Evolutionary conservation across 2,113 vertebrate genomes (phyloP), one percentile per base, ranked within the genome.

Genomic region (Oryzias curvinotus): DNA sequence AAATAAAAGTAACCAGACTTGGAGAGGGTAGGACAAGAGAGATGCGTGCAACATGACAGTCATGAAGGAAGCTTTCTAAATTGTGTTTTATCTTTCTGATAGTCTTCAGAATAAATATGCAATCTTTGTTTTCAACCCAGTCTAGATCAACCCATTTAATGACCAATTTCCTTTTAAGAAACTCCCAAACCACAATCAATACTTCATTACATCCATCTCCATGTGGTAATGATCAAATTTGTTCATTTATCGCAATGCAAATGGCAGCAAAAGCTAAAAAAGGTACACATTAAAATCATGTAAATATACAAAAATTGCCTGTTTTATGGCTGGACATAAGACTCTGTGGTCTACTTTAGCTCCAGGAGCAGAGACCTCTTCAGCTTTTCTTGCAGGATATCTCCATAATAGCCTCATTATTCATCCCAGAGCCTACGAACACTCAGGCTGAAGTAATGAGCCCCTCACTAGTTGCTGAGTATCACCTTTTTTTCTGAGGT

Each of bases 321-420:
- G 23, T 82, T 78, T 80, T 77, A 68, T 77, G 65, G 65, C 36
- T 46, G 60, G 55, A 72, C 68, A 87, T 78, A 64, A 49, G 52
- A 62, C 61, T 54, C 42, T 63, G 75, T 62, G 63, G 62, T 52
- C 59, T 77, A 69, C 73, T 71, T 75, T 54, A 70, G 77, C 66
- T 18, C 41, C 47, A 73, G 78, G 83, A 87, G 75, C 80, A 5
- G 57, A 86, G 80, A 81, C 71, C 73, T 76, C 78, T 68, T 56
- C 55, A 56, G 68, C 75, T 75, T 80, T 78, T 83, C 80, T 79
- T 81, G 57, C 66, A 70, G 78, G 79, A 85, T 85, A 87, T 91
- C 87, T 89, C 85, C 85, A 86, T 91, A 90, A 89, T 87, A 84
- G 85, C 75, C 86, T 91, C 89, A 90, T 92, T 92, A 92, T 90